These are phyloP conservation scores for mouse (Mus musculus) DNA, from an alignment of 2,113 vertebrate genomes.

Conservation along the genomic window DNA sequence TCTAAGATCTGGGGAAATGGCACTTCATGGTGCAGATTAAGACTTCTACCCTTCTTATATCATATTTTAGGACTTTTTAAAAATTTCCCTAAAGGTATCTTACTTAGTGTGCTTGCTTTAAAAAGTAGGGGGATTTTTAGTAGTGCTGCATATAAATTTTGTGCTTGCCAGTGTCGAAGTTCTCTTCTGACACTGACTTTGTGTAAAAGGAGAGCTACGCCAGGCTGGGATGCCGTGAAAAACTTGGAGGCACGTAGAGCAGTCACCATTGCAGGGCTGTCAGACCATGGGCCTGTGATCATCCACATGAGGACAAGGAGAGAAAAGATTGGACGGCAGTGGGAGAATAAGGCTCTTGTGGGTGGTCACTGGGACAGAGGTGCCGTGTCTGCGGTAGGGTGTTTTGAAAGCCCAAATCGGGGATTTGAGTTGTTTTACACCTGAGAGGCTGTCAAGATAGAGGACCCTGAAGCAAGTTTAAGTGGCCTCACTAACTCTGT, in stretches of 20 bases:
- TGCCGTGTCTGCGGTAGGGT: fast-evolving
- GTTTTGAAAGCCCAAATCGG: not conserved
- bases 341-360: fast-evolving
- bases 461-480: not conserved
- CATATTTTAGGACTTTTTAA: not conserved
- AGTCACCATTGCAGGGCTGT: not conserved
- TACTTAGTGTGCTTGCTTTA: not conserved
- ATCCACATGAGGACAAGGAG: too few relatives aligned
- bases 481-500: fast-evolving
- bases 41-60: not conserved
- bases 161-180: not conserved
- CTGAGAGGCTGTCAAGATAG: not conserved
- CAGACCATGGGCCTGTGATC: not conserved
- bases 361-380: not conserved
- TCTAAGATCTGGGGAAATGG: not conserved
- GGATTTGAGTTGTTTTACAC: too few relatives aligned
- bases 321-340: fast-evolving
- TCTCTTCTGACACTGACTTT: not conserved
- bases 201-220: not conserved
- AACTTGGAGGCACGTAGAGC: fast-evolving
- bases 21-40: not conserved
- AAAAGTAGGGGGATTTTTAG: not conserved
- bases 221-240: fast-evolving
- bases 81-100: not conserved
- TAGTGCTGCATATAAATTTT: not conserved